Evolutionary conservation across 2,113 vertebrate genomes (phyloP).

Genomic region (Pituophis catenifer): DNA sequence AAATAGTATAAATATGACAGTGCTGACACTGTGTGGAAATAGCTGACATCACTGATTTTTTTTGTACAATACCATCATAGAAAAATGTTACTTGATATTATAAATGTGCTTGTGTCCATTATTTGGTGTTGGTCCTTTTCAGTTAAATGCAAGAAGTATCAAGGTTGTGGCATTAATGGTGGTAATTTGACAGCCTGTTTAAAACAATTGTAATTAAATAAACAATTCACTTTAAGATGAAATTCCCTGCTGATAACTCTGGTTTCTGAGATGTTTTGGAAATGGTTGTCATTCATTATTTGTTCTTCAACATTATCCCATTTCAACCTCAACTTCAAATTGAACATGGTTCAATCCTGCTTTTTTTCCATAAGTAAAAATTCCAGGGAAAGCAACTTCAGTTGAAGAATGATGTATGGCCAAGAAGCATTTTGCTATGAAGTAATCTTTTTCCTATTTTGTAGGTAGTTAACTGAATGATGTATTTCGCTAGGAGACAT

Average conservation of each 20-base stretch:
- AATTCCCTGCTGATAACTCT: conserved; percentile 7
- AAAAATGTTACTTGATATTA: neutral
- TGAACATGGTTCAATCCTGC: neutral
- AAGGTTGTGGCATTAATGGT: neutral
- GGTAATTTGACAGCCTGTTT: neutral
- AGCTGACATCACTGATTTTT: neutral
- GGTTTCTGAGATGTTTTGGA: neutral
- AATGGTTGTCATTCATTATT: neutral
- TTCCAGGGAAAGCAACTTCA: neutral
- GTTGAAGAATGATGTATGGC: neutral
- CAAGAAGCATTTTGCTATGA: neutral
- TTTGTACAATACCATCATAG: neutral
- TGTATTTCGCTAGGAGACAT: neutral
- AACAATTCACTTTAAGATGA: neutral
- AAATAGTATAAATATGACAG: neutral
- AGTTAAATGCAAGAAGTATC: neutral
- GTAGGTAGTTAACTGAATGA: neutral
- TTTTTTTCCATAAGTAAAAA: neutral
- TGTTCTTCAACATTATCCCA: neutral
- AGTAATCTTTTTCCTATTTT: neutral
- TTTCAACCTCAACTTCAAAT: neutral
- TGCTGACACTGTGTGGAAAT: neutral
- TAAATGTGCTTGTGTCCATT: neutral
- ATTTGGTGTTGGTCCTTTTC: neutral
- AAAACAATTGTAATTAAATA: neutral